Percentiles rank a stretch among this genome's conserved stretches.
These are phyloP conservation scores for Chirona hameri DNA, from an alignment of 2,888 invertebrate genomes.

Conservation along the genomic window DNA sequence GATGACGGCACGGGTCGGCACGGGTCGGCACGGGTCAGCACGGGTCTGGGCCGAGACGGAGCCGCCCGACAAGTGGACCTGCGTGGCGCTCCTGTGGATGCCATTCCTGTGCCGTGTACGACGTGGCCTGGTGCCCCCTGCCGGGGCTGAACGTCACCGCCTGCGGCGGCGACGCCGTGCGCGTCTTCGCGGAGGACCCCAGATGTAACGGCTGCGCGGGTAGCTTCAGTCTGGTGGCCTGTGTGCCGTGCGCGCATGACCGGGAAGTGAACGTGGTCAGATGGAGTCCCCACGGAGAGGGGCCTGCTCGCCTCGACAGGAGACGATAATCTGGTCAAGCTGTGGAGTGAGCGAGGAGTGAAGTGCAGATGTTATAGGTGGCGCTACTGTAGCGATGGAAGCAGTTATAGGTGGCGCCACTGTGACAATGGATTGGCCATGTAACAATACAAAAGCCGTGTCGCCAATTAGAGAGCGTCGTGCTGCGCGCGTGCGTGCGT, in stretches of 20 bases:
- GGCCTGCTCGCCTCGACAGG: conserved; percentile 76
- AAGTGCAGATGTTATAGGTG: no score
- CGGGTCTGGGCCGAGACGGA: conserved; percentile 91
- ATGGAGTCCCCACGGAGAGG: conserved; percentile 78
- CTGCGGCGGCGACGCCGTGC: conserved; percentile 85
- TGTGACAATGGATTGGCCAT: no score
- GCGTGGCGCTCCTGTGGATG: conserved; percentile 86
- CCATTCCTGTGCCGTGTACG: conserved; percentile 84
- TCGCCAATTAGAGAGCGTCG: no score
- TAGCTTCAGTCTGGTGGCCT: conserved; percentile 66
- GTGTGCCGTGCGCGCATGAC: conserved; percentile 66
- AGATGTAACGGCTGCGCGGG: conserved; percentile 45
- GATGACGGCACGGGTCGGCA: conserved; percentile 91
- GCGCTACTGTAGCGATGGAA: no score
- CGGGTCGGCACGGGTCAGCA: no score
- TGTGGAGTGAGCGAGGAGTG: no score
- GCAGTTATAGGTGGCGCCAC: no score
- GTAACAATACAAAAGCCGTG: no score
- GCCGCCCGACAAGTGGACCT: conserved; percentile 76
- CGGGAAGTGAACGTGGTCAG: conserved; percentile 89
- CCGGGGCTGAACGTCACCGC: conserved; percentile 80
- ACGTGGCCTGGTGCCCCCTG: no score
- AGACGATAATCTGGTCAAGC: no score
- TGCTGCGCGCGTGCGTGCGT: no score
- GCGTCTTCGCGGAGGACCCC: conserved; percentile 62